Percentiles rank a stretch among this genome's conserved stretches.
Evolutionary conservation across 2,888 invertebrate species (phyloP).

Genomic region (Flexamia atlantica): DNA sequence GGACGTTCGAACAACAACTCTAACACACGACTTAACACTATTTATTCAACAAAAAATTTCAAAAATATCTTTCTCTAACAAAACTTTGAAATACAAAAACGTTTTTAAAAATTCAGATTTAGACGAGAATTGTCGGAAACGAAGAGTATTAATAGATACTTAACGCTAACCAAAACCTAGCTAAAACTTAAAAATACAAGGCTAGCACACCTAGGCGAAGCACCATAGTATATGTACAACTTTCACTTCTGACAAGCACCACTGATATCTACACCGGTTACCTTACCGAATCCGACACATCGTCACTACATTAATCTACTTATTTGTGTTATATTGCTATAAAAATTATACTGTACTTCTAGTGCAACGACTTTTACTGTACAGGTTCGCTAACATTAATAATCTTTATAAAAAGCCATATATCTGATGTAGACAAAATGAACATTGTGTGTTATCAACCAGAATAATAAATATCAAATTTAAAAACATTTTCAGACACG

Average conservation of each 20-base stretch:
- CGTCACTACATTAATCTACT: constrained; percentile 9
- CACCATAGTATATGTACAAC: constrained; percentile 53
- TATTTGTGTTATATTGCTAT: constrained; percentile 57
- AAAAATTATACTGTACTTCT: constrained; percentile 57
- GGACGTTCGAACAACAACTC: constrained; percentile 59
- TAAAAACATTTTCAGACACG: not conserved
- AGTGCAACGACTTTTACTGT: constrained; percentile 21
- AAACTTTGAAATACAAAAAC: constrained; percentile 46
- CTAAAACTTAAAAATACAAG: constrained; percentile 48
- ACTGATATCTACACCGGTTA: constrained; percentile 51
- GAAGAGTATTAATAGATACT: constrained; percentile 35
- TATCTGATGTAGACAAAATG: not conserved
- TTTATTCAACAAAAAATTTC: constrained; percentile 56
- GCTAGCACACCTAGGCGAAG: constrained; percentile 55
- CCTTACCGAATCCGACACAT: constrained; percentile 26
- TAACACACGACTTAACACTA: constrained; percentile 47
- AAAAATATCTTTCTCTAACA: constrained; percentile 58
- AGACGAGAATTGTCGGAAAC: constrained; percentile 35
- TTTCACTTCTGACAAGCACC: constrained; percentile 9
- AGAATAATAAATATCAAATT: not conserved
- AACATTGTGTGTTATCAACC: not conserved
- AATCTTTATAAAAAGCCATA: constrained; percentile 27
- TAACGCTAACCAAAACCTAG: constrained; percentile 55
- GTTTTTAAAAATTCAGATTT: constrained; percentile 41
- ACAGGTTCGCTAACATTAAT: constrained; percentile 19